Evolutionary conservation across 2,113 vertebrate species (phyloP), one percentile per base, ranked within the genome.

Genomic region (Otolemur garnettii): DNA sequence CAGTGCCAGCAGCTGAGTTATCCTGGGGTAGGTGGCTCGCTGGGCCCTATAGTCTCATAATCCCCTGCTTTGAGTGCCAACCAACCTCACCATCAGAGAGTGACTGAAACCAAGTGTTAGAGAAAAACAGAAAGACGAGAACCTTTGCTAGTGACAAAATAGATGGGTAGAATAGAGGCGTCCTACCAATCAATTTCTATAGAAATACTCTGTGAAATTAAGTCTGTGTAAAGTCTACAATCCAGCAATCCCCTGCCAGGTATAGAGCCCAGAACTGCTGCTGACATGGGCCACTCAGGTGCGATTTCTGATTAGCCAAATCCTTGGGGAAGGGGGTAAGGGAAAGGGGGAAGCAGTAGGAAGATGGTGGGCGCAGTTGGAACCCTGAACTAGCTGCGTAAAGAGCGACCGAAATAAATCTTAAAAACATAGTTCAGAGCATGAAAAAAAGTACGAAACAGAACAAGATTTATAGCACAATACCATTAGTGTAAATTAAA

Each of bases 401-500:
- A 83, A 94, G 71, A 93, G 62, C 71, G 92, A 75, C 9, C 45
- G 87, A 71, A 90, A 85, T 79, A 94, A 72, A 75, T 88, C 91
- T 74, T 97, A 62, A 59, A 81, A 90, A 86, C 14, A 33, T 18
- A 90, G 50, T 38, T 13, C 66, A 71, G 90, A 69, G 35, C 78
- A 12, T 26, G 2, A 13, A 17, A 77, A 90, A 79, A 53, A 14
- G 62, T 18, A 95, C 95, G 77, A 84, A 81, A 78, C 80, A 90
- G 55, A 95, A 92, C 12, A 95, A 98, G 96, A 97, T 98, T 97
- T 96, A 97, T 91, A 92, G 85, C 68, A 92, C 53, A 92, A 75
- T 79, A 59, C 72, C 94, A 97, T 96, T 96, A 78, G 81, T 91
- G 72, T 97, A 96, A 97, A 97, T 97, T 97, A 97, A 96, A 96